These are phyloP conservation scores for Lasioglossum zephyrum DNA, from an alignment of 2,888 invertebrate species.

Conservation along the genomic window DNA sequence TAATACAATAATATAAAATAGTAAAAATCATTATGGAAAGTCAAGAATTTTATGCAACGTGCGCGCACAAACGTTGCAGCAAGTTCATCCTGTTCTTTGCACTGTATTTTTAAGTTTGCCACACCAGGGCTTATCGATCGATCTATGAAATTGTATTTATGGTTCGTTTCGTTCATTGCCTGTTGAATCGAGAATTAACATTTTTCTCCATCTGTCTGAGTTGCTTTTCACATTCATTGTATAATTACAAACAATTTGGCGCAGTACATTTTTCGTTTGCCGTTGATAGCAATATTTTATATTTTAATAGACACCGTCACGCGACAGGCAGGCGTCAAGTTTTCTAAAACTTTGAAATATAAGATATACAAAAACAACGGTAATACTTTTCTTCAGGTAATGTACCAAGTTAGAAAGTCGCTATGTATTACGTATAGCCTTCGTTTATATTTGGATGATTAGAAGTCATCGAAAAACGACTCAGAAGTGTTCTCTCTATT, in stretches of 20 bases:
- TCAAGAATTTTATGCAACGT: constrained; percentile 72
- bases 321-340: background rate
- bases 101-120: constrained; percentile 32
- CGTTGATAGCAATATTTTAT: background rate
- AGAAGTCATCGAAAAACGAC: constrained; percentile 34
- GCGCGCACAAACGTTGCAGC: constrained; percentile 59
- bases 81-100: constrained; percentile 38
- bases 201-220: constrained; percentile 29
- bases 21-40: constrained; percentile 79
- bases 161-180: constrained; percentile 25
- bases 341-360: constrained; percentile 5
- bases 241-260: constrained; percentile 25
- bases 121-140: background rate
- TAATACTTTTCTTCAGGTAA: background rate
- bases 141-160: constrained; percentile 31
- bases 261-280: background rate
- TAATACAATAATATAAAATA: constrained; percentile 76
- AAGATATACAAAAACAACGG: background rate
- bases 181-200: constrained; percentile 19
- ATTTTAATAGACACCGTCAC: constrained; percentile 5
- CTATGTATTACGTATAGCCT: background rate
- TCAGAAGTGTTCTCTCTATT: constrained; percentile 35
- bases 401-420: background rate
- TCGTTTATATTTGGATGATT: background rate
- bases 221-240: constrained; percentile 34